Evolutionary conservation across 2,113 vertebrate genomes (phyloP).

Genomic region (Agapornis roseicollis): DNA sequence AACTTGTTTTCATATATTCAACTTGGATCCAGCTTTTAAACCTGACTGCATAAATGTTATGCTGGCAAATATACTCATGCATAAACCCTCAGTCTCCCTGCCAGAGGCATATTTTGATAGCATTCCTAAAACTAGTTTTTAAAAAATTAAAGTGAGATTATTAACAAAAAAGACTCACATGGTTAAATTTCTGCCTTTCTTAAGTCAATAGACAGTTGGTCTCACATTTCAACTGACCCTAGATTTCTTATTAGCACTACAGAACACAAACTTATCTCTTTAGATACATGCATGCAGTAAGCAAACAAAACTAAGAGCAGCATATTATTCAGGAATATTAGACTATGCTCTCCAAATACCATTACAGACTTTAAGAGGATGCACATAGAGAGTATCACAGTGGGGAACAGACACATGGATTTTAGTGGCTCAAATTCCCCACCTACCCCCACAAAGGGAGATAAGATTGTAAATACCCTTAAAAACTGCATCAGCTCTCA

Average conservation of each 20-base stretch:
- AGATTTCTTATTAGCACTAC: background rate
- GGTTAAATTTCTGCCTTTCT: background rate
- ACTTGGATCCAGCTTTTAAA: background rate
- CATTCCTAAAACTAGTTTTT: background rate
- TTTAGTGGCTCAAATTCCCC: background rate
- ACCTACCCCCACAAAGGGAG: background rate
- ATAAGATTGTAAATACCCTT: background rate
- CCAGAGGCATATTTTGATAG: background rate
- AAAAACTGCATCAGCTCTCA: background rate
- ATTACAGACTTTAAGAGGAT: background rate
- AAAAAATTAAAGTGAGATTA: background rate
- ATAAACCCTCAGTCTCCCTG: background rate
- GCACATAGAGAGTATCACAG: accelerated
- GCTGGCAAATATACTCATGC: background rate
- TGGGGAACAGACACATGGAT: background rate
- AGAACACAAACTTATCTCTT: background rate
- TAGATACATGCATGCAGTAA: accelerated
- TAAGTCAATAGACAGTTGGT: background rate
- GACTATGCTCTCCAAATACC: background rate
- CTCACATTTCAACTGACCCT: background rate
- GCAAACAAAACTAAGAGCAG: background rate
- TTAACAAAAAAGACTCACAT: background rate
- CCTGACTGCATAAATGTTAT: background rate
- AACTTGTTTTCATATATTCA: background rate
- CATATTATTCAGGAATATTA: background rate